Base-by-base conservation (phyloP, 2,113 vertebrate genomes). In the Gambusia affinis region DNA sequence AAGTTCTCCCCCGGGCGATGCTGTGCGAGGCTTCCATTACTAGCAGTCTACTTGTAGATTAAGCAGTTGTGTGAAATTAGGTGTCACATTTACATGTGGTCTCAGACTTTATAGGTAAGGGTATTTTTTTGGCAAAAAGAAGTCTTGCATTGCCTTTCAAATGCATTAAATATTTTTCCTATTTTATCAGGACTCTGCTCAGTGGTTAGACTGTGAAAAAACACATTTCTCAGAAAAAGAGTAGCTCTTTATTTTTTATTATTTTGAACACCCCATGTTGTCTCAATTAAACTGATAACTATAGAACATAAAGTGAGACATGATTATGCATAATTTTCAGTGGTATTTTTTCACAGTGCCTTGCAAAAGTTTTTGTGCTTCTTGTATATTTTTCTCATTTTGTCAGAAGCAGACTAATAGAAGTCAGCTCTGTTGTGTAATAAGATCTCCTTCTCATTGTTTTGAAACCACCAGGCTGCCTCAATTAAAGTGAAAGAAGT, bases 1-100 rank as follows among this genome's bases (percentile, higher is more conserved):
- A 79, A 75, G 61, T 61, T 80, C 29, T 78, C 39, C 72, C 81
- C 29, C 30, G 73, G 65, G 64, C 28, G 17, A 74, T 67, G 19
- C 19, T 64, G 47, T 80, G 51, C 67, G 33, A 5, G 72, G 29
- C 33, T 73, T 47, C 24, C 51, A 39, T 76, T 70, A 71, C 76
- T 37, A 79, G 67, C 22, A 57, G 31, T 76, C 64, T 68, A 42
- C 60, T 73, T 61, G 39, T 64, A 62, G n/a, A 69, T 61, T 35
- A 57, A 81, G 42, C 60, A 60, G 64, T 57, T 78, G 67, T 75
- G 67, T 78, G 61, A 68, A 80, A 73, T 65, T 60, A 42, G 54
- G 83, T 83, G 78, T 81, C 30, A 68, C 35, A 63, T 72, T 37
- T 30, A 8, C 66, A 62, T 60, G 67, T 60, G 65, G 62, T 67